These are phyloP conservation scores for Tringa solitaria DNA, from an alignment of 2,113 vertebrate species.

Conservation along the genomic window DNA sequence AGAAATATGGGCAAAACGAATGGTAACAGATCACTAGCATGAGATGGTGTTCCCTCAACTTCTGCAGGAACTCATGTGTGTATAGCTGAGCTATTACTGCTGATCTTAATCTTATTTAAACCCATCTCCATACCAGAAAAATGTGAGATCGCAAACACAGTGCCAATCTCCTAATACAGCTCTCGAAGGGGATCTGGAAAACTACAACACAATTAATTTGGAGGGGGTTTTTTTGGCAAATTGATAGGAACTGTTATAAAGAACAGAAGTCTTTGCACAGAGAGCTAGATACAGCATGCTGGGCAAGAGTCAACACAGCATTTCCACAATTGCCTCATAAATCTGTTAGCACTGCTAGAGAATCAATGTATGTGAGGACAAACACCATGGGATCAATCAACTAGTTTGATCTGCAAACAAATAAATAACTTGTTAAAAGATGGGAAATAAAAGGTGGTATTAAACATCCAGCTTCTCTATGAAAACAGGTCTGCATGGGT, in stretches of 20 bases:
- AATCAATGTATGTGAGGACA: not conserved
- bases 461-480: not conserved
- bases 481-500: not conserved
- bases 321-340: not conserved
- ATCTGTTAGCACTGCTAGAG: not conserved
- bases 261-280: not conserved
- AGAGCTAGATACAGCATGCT: not conserved
- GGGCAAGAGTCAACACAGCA: not conserved
- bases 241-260: not conserved
- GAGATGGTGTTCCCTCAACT: not conserved
- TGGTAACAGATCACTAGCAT: not conserved
- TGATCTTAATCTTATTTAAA: not conserved
- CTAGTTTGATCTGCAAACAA: not conserved
- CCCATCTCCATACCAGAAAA: not conserved
- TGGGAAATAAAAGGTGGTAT: not conserved
- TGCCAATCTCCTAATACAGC: not conserved
- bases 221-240: not conserved
- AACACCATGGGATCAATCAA: not conserved
- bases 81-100: not conserved
- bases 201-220: slow-evolving; percentile 16
- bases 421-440: not conserved
- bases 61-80: not conserved
- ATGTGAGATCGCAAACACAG: not conserved
- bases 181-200: not conserved
- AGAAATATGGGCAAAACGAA: not conserved